A percentile compares a stretch with the other conserved stretches of the same genome.
These are phyloP conservation scores for Branchellion lobata DNA, from an alignment of 2,888 invertebrate species.

Conservation along the genomic window DNA sequence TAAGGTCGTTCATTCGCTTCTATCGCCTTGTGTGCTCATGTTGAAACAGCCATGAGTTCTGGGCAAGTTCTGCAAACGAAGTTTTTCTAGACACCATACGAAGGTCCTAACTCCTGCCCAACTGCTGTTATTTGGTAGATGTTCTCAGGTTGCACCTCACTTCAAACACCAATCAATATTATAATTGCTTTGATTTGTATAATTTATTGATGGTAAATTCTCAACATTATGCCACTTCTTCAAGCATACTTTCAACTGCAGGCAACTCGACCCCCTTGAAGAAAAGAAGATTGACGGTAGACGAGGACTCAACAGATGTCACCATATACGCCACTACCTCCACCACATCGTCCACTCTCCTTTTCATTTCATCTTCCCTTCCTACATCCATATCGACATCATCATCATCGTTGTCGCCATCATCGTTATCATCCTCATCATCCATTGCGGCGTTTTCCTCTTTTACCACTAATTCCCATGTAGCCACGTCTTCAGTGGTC, in stretches of 20 bases:
- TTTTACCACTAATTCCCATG: too few relatives aligned
- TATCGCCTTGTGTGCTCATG: too few relatives aligned
- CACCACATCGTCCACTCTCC: not conserved
- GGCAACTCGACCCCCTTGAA: slow-evolving; percentile 39
- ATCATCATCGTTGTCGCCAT: not conserved
- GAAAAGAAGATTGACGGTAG: slow-evolving; percentile 43
- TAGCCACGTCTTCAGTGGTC: not conserved
- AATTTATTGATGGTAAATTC: not conserved
- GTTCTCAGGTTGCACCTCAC: not conserved
- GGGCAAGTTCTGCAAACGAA: not conserved
- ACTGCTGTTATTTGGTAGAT: not conserved
- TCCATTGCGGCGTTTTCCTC: too few relatives aligned
- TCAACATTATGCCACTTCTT: too few relatives aligned
- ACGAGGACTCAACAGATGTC: slow-evolving; percentile 5
- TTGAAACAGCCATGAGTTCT: too few relatives aligned
- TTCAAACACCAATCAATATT: not conserved
- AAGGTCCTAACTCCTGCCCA: not conserved
- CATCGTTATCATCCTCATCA: too few relatives aligned
- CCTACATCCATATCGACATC: not conserved
- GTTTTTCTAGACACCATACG: not conserved
- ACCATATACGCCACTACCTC: not conserved
- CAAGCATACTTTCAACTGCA: too few relatives aligned
- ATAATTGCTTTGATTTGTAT: not conserved
- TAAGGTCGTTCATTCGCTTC: too few relatives aligned
- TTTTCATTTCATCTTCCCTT: not conserved